Conservation (phyloP, 2,113 vertebrate genomes). For the Myotis brandtii region DNA sequence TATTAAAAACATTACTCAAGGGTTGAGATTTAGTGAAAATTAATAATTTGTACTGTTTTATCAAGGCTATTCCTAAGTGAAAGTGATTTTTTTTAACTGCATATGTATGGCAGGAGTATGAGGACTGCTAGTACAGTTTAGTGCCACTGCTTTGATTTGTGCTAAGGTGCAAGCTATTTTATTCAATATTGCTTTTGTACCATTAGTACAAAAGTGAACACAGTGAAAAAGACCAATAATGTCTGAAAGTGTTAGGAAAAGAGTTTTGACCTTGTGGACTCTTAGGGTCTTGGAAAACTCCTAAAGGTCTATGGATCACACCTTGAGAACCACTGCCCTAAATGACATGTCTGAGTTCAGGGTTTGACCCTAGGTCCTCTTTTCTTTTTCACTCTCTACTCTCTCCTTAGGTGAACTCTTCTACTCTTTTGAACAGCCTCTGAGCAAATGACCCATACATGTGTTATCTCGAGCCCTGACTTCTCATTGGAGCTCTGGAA, state of each 20-base stretch:
- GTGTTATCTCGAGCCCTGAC: not conserved
- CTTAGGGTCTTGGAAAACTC: not conserved
- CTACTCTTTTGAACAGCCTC: not conserved
- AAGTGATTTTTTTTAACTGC: not conserved
- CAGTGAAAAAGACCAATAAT: not conserved
- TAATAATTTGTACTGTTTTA: constrained; percentile 7
- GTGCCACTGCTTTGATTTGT: not conserved
- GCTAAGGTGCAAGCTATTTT: not conserved
- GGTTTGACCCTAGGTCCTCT: not conserved
- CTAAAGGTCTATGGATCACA: not conserved
- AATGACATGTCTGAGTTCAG: not conserved
- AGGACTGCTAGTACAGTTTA: not conserved
- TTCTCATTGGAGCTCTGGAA: not conserved
- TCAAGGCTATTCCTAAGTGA: constrained; percentile 38
- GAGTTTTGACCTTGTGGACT: not conserved
- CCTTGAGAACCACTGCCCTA: constrained; percentile 1
- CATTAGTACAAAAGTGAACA: not conserved
- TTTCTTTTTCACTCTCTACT: not conserved
- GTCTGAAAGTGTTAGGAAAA: constrained; percentile 7
- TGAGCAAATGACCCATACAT: not conserved
- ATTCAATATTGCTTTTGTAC: not conserved
- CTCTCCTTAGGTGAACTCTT: not conserved
- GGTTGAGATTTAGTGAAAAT: constrained; percentile 45
- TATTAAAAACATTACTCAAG: constrained; percentile 12
- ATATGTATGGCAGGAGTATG: not conserved